Conservation (phyloP, 2,888 invertebrate genomes). For the Lepeophtheirus nordmannii region DNA sequence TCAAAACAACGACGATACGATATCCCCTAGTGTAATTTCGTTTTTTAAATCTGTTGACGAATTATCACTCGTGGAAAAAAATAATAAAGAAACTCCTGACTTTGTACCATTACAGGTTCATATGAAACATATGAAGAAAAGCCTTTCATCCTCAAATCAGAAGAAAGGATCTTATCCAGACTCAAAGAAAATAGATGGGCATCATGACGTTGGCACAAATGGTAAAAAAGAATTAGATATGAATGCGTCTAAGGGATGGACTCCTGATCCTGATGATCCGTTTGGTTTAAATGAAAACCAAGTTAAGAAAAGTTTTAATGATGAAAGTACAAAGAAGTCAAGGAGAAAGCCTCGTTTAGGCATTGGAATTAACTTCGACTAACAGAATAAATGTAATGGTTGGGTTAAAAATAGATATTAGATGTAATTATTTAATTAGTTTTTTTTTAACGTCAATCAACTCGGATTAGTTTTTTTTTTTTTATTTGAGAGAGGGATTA, state of each 20-base stretch:
- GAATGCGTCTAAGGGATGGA: too few species aligned
- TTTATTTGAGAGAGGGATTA: too few species aligned
- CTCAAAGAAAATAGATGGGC: not conserved
- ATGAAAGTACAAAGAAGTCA: not conserved
- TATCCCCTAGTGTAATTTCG: not conserved
- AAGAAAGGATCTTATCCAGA: not conserved
- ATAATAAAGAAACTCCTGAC: not conserved
- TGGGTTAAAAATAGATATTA: too few species aligned
- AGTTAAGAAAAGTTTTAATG: not conserved
- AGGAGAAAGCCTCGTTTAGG: not conserved
- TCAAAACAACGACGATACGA: not conserved
- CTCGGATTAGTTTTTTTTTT: too few species aligned
- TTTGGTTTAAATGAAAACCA: not conserved
- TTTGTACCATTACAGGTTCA: not conserved
- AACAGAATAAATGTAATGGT: too few species aligned
- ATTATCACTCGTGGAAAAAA: not conserved
- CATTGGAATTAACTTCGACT: not conserved
- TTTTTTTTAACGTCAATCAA: too few species aligned
- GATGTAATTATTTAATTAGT: too few species aligned
- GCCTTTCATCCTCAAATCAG: not conserved
- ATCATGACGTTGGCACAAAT: not conserved
- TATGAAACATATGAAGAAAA: not conserved
- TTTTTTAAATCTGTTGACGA: not conserved
- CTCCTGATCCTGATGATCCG: not conserved
- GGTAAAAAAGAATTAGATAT: too few species aligned